Base-by-base conservation (phyloP, 2,113 vertebrate genomes). In the Hydropotes inermis region DNA sequence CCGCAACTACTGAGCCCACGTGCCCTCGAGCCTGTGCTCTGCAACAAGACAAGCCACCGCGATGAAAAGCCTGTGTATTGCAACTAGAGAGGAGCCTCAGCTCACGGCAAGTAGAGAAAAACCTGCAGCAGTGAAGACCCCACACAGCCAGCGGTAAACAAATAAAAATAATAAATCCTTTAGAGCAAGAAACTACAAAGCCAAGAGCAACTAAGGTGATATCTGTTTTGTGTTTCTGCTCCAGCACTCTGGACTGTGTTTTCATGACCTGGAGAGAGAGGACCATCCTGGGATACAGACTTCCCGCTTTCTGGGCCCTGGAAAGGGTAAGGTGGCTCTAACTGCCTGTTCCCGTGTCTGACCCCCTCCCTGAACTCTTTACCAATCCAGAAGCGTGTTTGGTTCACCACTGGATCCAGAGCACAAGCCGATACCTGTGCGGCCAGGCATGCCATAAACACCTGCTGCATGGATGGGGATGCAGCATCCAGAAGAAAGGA, bases 1-100 rank as follows among this genome's bases (percentile, higher is more conserved):
- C 36, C 0, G 0, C 67, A 39, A 39, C 36, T 43, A 10, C 67
- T 43, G 67, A 25, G 36, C 11, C 36, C 67, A 39, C 0, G 0
- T 67, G 33, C 61, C 21, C 36, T 25, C 6, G 21, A 39, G 67
- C 1, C 67, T 74, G 21, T 25, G 36, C 21, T 76, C 12, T 43
- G 70, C 70, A 27, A 14, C 3, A 76, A 4, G 6, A 43, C 39
- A 76, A 76, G 39, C 23, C 70, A 43, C 70, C 0, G 1, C 3
- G 3, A 15, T 43, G 39, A 43, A 27, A 76, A 76, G 70, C 70
- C 23, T 14, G 12, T 7, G 3, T 27, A 43, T 12, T 27, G 39
- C 39, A 3, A 76, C 70, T 27, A 14, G 3, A 14, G 70, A 76
- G 70, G 7, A 13, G 39, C 70, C 70, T 43, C 70, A 43, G 70